Evolutionary conservation across 2,888 invertebrate species (phyloP), one percentile per base, ranked within the genome.

Genomic region (Crossocerus cetratus): DNA sequence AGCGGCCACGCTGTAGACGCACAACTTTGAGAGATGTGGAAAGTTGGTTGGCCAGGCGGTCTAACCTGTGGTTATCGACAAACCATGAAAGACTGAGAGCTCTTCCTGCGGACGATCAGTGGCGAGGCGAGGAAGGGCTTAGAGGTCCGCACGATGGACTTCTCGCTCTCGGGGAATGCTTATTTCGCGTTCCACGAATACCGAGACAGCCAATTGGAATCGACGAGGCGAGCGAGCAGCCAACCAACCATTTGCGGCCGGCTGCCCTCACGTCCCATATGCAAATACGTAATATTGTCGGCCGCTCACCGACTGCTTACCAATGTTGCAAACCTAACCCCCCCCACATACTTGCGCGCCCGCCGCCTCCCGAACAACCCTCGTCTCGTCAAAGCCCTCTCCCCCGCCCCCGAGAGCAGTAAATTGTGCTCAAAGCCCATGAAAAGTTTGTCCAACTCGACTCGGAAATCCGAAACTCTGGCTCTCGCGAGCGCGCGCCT

Each of bases 171-270:
- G 58, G 8, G 32, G 59, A 59, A 43, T 67, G 55, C 65, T 42
- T 18, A 53, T 65, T 56, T 69, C 45, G 57, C 72, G 69, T 65
- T 76, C 61, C 58, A 61, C 66, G 69, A 72, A 77, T 76, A 72
- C 62, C 69, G 42, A 72, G 64, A 11, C 32, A 69, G 61, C 66
- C 69, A 65, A 73, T 69, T 63, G 65, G 69, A 75, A 76, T 69
- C 74, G 74, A 44, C 64, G 58, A 22, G 21, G 71, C 63, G 2
- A 32, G 2, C 23, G 23, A 32, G 2, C 23, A 8, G 8, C 4
- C 4, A 32, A 32, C 61, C 62, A 45, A 61, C 65, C 70, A 76
- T 70, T 70, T 62, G 76, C 55, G 74, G 64, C 58, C 42, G 55
- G 57, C 44, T 32, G 55, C 32, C 11, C 61, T 32, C 72, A 64